These are phyloP conservation scores for Parnassius apollo DNA, from an alignment of 2,888 invertebrate genomes.

Conservation along the genomic window DNA sequence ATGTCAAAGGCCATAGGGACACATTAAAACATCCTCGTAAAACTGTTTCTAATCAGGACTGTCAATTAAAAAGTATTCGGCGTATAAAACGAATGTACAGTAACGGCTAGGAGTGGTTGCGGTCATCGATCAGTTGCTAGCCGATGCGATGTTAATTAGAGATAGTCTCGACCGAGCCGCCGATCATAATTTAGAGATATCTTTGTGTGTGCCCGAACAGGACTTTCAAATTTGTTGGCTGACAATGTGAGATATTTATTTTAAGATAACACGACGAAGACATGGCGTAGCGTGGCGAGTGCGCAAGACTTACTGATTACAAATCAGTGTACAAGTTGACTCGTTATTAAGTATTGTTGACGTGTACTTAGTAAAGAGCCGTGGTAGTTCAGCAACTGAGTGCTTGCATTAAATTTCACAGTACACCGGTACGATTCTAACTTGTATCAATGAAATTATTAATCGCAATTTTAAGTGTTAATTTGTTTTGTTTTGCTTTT, in stretches of 20 bases:
- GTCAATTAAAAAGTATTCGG: conserved; percentile 27
- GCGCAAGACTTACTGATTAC: conserved; percentile 13
- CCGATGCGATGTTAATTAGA: conserved; percentile 60
- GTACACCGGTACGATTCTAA: too few species aligned
- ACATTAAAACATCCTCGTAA: conserved; percentile 23
- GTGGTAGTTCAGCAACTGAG: too few species aligned
- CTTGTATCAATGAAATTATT: too few species aligned
- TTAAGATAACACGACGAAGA: conserved; percentile 40
- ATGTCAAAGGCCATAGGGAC: conserved; percentile 27
- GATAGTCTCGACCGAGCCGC: conserved; percentile 44
- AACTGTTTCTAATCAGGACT: conserved; percentile 23
- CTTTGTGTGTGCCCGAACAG: conserved; percentile 39
- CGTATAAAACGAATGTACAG: conserved; percentile 18
- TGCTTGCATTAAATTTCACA: too few species aligned
- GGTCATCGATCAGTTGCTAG: conserved; percentile 47
- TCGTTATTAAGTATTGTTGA: conserved; percentile 20
- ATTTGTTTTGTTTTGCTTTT: too few species aligned
- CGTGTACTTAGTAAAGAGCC: conserved; percentile 7
- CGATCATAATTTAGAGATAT: conserved; percentile 28
- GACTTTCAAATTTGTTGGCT: conserved; percentile 57
- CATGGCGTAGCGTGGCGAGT: conserved; percentile 11
- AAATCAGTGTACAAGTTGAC: conserved; percentile 11
- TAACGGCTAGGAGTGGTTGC: conserved; percentile 19
- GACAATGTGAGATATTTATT: conserved; percentile 51
- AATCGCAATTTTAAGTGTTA: too few species aligned